Base-by-base conservation (phyloP, 1,140 invertebrate species). In the Thalassaphorura encarpata region DNA sequence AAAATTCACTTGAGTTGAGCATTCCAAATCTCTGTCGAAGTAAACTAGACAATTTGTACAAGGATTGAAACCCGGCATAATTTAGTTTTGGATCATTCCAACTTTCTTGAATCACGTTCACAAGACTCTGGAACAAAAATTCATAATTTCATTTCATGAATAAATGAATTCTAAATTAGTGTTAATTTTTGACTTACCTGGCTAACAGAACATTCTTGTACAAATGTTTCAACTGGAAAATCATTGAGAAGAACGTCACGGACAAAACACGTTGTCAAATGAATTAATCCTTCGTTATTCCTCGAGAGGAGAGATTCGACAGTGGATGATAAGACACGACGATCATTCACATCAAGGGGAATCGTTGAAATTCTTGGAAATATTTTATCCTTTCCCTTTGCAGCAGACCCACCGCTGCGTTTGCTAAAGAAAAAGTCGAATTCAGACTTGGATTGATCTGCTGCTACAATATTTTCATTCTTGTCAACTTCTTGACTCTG, bases 171-270 rank as follows among this genome's bases (percentile, higher is more conserved):
- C 18, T 16, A 0, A 16, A 41, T 46, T 21, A 19, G 29, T 24
- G 29, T 19, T 36, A 13, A n/a, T 16, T 36, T 27, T 36, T n/a
- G n/a, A n/a, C 36, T 53, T 55, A 64, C 62, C 46, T 58, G 33
- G 24, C 23, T 29, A 27, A 65, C 23, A 18, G 59, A 31, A 1
- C 56, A 45, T 54, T 65, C 63, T 28, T 65, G 63, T 21, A 65
- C 31, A 28, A 65, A 65, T 13, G 54, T 41, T 52, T 65, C 63
- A 8, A 58, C 19, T n/a, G 63, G 63, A 45, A 59, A 65, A 48
- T 65, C 63, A 40, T 46, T 43, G 11, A 61, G 33, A 3, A 65
- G 48, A 16, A 56, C 49, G 43, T 65, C 63, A n/a, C 57, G 33
- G 5, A 62, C n/a, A 27, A 65, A 65, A 11, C n/a, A 54, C 26